Conservation (phyloP, 2,113 vertebrate genomes). For the Seriola quinqueradiata region DNA sequence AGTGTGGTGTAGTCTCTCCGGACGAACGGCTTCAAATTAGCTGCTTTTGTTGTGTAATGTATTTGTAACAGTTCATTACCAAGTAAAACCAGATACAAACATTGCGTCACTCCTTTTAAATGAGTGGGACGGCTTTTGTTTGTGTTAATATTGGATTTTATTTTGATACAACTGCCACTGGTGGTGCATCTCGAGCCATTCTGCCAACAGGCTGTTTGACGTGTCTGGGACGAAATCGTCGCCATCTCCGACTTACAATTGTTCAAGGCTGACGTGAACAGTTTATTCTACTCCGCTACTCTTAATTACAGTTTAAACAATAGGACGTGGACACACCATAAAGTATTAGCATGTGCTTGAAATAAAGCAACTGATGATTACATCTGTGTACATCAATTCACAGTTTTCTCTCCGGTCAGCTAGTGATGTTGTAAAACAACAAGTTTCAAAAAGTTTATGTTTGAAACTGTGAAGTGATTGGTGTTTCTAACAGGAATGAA, state of each 20-base stretch:
- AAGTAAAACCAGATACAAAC: neutral
- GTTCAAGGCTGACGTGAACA: too few relatives aligned
- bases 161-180: too few relatives aligned
- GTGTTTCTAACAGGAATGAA: slow-evolving; percentile 5
- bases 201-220: too few relatives aligned
- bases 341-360: neutral
- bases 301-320: neutral
- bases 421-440: neutral
- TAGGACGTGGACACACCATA: too few relatives aligned
- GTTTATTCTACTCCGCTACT: neutral
- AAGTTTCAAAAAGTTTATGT: neutral
- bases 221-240: too few relatives aligned
- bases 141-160: neutral
- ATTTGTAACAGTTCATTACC: neutral
- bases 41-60: neutral
- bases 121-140: neutral
- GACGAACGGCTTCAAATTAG: too few relatives aligned
- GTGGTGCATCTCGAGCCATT: too few relatives aligned
- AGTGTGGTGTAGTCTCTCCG: neutral
- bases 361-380: neutral
- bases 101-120: neutral
- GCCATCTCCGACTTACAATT: too few relatives aligned
- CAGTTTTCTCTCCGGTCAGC: neutral
- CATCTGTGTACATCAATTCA: neutral
- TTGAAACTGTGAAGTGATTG: neutral